phyloP scores from a whole-genome alignment of 2,888 invertebrate genomes.

The Polyploca ridens region DNA sequence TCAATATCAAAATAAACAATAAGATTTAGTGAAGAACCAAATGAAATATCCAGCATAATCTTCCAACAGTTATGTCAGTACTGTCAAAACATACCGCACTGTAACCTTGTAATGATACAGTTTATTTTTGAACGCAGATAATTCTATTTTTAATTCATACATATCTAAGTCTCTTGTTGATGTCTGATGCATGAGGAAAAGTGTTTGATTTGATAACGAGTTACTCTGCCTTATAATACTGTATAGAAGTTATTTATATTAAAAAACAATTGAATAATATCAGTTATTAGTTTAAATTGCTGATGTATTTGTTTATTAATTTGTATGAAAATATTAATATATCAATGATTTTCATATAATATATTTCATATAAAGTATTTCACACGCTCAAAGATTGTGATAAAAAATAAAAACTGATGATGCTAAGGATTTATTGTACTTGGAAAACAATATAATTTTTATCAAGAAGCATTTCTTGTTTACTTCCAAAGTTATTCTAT shows the following conservation, averaged over 20 bases:
- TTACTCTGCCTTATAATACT: neutral
- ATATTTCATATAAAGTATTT: too few species aligned
- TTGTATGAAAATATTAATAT: too few species aligned
- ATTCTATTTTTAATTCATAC: slow-evolving; percentile 4
- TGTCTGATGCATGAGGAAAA: neutral
- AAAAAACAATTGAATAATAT: neutral
- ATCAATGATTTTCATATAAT: too few species aligned
- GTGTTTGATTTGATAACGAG: neutral
- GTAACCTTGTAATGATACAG: neutral
- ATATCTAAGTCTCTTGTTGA: neutral
- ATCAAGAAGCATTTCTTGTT: neutral
- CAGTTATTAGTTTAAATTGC: too few species aligned
- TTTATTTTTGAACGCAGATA: neutral
- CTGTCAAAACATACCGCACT: neutral
- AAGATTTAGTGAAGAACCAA: neutral
- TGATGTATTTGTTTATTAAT: too few species aligned
- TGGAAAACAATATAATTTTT: too few species aligned
- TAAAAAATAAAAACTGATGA: too few species aligned
- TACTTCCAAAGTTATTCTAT: neutral
- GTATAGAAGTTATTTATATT: neutral
- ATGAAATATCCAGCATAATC: neutral
- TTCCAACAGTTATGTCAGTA: neutral
- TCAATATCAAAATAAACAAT: neutral
- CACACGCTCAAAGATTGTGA: too few species aligned
- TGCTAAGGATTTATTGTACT: too few species aligned